Percentiles rank a stretch among this genome's conserved stretches.
These are phyloP conservation scores for Acanthornis magna DNA, from an alignment of 2,797 vertebrate genomes.

Conservation along the genomic window DNA sequence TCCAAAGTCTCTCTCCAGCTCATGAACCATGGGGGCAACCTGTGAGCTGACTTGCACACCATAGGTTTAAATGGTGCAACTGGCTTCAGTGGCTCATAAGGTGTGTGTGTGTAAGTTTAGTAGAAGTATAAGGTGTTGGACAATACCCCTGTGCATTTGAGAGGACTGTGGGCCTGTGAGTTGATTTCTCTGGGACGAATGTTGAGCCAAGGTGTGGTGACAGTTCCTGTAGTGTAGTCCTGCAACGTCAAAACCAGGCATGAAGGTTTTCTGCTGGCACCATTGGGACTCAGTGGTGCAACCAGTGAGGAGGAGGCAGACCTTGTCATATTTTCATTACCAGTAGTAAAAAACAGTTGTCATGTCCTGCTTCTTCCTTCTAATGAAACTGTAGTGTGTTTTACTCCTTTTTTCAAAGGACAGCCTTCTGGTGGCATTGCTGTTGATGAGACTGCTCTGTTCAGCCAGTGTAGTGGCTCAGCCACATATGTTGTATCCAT, in stretches of 20 bases:
- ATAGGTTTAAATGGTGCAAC: rapidly evolving
- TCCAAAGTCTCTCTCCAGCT: background rate
- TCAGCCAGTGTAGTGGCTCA: background rate
- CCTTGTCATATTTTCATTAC: background rate
- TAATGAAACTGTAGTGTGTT: too few species aligned
- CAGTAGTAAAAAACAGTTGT: background rate
- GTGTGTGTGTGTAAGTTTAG: background rate
- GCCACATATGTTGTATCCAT: rapidly evolving
- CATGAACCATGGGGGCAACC: background rate
- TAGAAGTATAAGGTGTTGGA: rapidly evolving
- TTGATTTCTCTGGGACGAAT: background rate
- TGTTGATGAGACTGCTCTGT: background rate
- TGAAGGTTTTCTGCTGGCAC: background rate
- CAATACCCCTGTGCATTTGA: background rate
- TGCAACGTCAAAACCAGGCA: background rate
- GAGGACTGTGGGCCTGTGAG: background rate
- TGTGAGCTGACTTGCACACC: background rate
- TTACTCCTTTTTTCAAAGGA: background rate
- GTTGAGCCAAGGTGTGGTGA: rapidly evolving
- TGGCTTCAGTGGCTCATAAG: background rate
- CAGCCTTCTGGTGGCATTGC: background rate
- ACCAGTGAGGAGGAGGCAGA: background rate
- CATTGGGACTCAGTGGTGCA: rapidly evolving
- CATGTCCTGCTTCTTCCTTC: too few species aligned
- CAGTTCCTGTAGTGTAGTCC: background rate